A percentile compares a stretch with the other conserved stretches of the same genome.
Conservation (phyloP, 2,888 invertebrate genomes). For the Rhyacophila evoluta region DNA sequence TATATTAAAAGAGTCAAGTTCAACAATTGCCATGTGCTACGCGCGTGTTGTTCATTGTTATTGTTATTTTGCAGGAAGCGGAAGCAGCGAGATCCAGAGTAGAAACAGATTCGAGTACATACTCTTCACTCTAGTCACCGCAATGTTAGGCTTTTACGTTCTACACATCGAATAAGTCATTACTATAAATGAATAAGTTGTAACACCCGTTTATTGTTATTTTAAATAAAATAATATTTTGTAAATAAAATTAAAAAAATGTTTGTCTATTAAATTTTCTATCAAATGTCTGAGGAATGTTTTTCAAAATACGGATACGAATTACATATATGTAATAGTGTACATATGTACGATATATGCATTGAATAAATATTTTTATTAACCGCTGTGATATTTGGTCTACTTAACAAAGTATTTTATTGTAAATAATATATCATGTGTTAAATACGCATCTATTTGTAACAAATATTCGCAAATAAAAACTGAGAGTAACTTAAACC, state of each 20-base stretch:
- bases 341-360: constrained; percentile 51
- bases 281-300: constrained; percentile 50
- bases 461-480: constrained; percentile 54
- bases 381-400: constrained; percentile 55
- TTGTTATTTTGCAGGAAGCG: constrained; percentile 35
- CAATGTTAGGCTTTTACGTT: constrained; percentile 27
- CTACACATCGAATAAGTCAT: constrained; percentile 37
- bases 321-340: too few species aligned
- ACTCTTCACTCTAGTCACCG: constrained; percentile 30
- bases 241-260: constrained; percentile 51
- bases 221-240: constrained; percentile 36
- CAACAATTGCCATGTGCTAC: too few species aligned
- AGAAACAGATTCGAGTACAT: constrained; percentile 21
- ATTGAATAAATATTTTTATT: constrained; percentile 54
- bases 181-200: neutral
- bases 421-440: constrained; percentile 54
- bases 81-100: neutral
- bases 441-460: constrained; percentile 53
- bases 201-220: constrained; percentile 31
- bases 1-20: too few species aligned
- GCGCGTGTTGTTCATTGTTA: too few species aligned
- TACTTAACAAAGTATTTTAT: constrained; percentile 54
- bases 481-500: constrained; percentile 31
- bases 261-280: constrained; percentile 52
- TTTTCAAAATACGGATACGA: constrained; percentile 45